Percentiles rank a stretch among this genome's conserved stretches.
phyloP scores from a whole-genome alignment of 2,113 vertebrate species.

The Trichomycterus rosablanca region DNA sequence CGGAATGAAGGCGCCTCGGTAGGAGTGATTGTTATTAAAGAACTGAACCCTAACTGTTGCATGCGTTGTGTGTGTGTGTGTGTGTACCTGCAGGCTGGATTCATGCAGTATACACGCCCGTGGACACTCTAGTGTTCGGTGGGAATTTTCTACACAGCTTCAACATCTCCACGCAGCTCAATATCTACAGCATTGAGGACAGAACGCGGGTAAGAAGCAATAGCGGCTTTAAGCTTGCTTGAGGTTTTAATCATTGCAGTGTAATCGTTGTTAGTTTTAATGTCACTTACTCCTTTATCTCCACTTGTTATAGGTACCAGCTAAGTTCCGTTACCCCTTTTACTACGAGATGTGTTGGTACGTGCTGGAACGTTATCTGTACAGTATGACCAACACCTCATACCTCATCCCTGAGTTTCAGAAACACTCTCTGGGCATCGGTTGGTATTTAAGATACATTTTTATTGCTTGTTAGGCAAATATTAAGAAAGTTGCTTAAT shows the following conservation, averaged over 20 bases:
- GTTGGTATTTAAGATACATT: no score
- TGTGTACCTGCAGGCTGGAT: slow-evolving; percentile 82
- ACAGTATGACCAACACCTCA: slow-evolving; percentile 87
- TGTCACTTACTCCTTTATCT: background rate
- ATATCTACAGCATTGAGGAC: slow-evolving; percentile 95
- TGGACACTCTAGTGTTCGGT: slow-evolving; percentile 92
- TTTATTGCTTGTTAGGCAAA: no score
- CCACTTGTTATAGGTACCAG: slow-evolving; percentile 75
- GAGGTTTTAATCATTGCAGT: no score
- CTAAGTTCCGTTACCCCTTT: slow-evolving; percentile 96
- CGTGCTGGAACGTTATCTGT: slow-evolving; percentile 92
- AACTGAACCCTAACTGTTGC: no score
- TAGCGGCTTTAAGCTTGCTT: no score
- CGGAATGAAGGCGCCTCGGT: no score
- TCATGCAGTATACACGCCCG: slow-evolving; percentile 95
- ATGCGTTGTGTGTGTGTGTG: background rate
- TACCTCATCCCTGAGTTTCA: slow-evolving; percentile 95
- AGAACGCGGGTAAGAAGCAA: slow-evolving; percentile 80
- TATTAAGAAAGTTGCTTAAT: no score
- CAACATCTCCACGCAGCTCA: slow-evolving; percentile 96
- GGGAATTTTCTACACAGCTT: slow-evolving; percentile 98
- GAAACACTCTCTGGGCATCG: slow-evolving; percentile 90
- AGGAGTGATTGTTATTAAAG: no score
- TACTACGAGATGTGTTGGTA: slow-evolving; percentile 99
- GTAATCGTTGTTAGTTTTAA: background rate